A percentile compares a stretch with the other conserved stretches of the same genome.
Conservation (phyloP, 2,113 vertebrate genomes). For the Grallaria varia region DNA sequence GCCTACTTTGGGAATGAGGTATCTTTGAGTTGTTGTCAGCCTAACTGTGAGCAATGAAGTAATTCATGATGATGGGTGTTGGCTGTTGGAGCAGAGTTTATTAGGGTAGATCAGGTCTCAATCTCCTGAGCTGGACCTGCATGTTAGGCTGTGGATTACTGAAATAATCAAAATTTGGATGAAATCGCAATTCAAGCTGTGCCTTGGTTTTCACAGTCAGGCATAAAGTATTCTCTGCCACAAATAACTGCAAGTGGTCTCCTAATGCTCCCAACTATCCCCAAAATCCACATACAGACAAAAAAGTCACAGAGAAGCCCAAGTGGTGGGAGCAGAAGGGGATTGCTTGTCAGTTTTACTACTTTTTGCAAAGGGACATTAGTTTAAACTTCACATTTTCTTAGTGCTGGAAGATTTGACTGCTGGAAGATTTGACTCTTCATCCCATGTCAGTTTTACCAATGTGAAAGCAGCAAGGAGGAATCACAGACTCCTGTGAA, state of each 20-base stretch:
- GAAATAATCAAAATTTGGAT: neutral
- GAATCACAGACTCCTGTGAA: neutral
- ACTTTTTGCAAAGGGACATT: neutral
- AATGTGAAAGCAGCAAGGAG: neutral
- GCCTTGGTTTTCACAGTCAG: neutral
- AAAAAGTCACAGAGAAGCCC: neutral
- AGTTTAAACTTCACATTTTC: neutral
- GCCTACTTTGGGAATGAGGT: neutral
- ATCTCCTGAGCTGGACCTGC: neutral
- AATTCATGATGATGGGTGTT: neutral
- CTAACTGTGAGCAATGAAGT: slow-evolving; percentile 19
- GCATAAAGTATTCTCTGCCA: neutral
- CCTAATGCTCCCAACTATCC: neutral
- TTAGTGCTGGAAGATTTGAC: neutral
- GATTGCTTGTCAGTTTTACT: neutral
- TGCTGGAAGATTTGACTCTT: neutral
- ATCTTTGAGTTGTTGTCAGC: slow-evolving; percentile 47
- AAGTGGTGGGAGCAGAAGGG: neutral
- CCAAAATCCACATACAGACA: neutral
- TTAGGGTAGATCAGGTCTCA: neutral
- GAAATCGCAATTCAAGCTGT: neutral
- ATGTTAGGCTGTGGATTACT: neutral
- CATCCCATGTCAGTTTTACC: neutral
- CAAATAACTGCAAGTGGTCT: neutral
- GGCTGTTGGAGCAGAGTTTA: neutral